A percentile compares a stretch with the other conserved stretches of the same genome.
Evolutionary conservation across 2,888 invertebrate species (phyloP).

Genomic region (Philereme vetulata): DNA sequence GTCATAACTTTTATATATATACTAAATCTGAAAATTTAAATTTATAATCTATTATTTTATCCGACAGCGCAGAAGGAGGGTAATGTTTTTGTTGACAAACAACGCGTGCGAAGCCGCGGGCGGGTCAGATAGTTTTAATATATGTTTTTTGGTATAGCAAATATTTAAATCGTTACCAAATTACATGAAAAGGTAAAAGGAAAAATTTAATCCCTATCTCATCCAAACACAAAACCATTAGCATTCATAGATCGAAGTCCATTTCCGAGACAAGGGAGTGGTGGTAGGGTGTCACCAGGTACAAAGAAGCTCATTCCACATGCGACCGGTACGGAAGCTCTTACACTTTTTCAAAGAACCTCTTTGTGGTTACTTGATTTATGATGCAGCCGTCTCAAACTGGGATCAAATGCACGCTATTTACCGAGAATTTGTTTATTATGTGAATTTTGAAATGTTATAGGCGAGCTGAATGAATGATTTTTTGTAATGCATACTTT

Average conservation of each 20-base stretch:
- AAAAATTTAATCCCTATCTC: not conserved
- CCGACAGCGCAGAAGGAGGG: too few species aligned
- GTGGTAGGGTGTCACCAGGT: conserved; percentile 20
- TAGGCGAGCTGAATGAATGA: too few species aligned
- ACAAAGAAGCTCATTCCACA: conserved; percentile 36
- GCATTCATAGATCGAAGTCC: conserved; percentile 44
- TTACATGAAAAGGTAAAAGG: too few species aligned
- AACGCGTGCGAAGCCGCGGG: too few species aligned
- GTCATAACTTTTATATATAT: too few species aligned
- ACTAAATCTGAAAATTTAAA: too few species aligned
- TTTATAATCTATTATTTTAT: too few species aligned
- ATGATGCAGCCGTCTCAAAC: conserved; percentile 62
- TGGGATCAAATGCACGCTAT: conserved; percentile 37
- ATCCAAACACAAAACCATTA: conserved; percentile 30
- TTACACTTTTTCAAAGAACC: conserved; percentile 66
- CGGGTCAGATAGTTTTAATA: too few species aligned
- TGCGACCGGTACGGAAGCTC: conserved; percentile 55
- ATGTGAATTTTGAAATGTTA: conserved; percentile 11
- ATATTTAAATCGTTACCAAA: too few species aligned
- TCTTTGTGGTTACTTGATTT: conserved; percentile 65
- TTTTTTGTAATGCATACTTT: too few species aligned
- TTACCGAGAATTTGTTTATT: conserved; percentile 8
- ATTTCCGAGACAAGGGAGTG: conserved; percentile 44
- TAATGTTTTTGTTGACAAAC: too few species aligned
- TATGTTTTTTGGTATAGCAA: too few species aligned